Evolutionary conservation across 2,888 invertebrate genomes (phyloP).

Genomic region (Dynastes tityus): DNA sequence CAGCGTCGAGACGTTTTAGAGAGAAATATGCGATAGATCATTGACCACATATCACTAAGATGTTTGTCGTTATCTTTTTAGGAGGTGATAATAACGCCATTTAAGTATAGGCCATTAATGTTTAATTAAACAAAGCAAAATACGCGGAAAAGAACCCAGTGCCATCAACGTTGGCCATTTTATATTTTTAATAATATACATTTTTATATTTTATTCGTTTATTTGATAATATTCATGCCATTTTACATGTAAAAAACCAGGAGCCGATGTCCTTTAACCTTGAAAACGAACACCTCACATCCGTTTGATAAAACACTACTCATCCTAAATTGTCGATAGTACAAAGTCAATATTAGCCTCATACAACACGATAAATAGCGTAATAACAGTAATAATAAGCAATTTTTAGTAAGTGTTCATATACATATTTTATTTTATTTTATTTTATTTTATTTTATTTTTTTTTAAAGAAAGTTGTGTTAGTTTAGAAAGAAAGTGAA

Average conservation of each 20-base stretch:
- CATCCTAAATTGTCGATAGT: slow-evolving; percentile 31
- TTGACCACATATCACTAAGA: slow-evolving; percentile 31
- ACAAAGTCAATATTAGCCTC: slow-evolving; percentile 33
- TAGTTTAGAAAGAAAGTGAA: slow-evolving; percentile 3
- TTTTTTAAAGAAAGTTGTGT: neutral
- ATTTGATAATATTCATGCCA: slow-evolving; percentile 10
- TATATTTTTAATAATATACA: slow-evolving; percentile 38
- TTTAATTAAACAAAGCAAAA: neutral
- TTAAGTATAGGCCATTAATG: slow-evolving; percentile 11
- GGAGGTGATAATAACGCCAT: neutral
- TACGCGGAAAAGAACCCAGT: slow-evolving; percentile 6
- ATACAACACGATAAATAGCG: neutral
- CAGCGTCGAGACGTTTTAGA: neutral
- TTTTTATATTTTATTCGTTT: slow-evolving; percentile 40
- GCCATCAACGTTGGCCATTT: slow-evolving; percentile 44
- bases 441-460: neutral
- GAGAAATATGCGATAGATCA: neutral
- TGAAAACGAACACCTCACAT: slow-evolving; percentile 6
- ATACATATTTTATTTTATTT: neutral
- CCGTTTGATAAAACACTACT: neutral
- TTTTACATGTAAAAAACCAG: slow-evolving; percentile 17
- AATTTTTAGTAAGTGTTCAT: neutral
- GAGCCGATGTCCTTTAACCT: neutral
- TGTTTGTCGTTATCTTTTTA: slow-evolving; percentile 27
- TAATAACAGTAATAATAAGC: neutral